A percentile compares a stretch with the other conserved stretches of the same genome.
Conservation (phyloP, 2,797 vertebrate species). For the Manis crassicaudata region DNA sequence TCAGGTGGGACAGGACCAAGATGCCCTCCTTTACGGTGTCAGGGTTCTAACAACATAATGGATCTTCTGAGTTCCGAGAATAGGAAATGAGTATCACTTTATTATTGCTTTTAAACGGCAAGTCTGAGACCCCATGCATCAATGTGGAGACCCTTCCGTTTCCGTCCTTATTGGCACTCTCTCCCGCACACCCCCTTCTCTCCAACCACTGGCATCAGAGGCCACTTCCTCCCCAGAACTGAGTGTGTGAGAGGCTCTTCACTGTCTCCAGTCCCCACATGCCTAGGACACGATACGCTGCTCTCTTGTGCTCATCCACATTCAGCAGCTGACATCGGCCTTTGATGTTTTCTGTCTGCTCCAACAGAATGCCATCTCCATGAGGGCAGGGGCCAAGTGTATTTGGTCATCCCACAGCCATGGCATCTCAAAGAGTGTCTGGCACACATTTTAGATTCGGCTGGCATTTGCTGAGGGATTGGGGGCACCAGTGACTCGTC, state of each 20-base stretch:
- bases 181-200: background rate
- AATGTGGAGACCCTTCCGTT: background rate
- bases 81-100: background rate
- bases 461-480: background rate
- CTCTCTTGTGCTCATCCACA: background rate
- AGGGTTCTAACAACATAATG: background rate
- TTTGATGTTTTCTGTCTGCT: background rate
- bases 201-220: background rate
- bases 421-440: background rate
- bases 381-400: background rate
- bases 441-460: background rate
- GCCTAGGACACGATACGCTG: background rate
- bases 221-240: background rate
- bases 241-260: background rate
- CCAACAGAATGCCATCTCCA: background rate
- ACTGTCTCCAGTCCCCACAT: background rate
- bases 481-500: background rate
- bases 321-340: background rate
- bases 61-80: background rate
- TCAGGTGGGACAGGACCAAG: background rate
- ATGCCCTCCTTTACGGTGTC: background rate
- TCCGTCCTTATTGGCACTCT: no score
- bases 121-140: background rate
- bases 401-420: background rate
- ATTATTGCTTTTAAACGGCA: background rate